Evolutionary conservation across 1,140 invertebrate genomes (phyloP).

Genomic region (Tyrophagus putrescentiae): DNA sequence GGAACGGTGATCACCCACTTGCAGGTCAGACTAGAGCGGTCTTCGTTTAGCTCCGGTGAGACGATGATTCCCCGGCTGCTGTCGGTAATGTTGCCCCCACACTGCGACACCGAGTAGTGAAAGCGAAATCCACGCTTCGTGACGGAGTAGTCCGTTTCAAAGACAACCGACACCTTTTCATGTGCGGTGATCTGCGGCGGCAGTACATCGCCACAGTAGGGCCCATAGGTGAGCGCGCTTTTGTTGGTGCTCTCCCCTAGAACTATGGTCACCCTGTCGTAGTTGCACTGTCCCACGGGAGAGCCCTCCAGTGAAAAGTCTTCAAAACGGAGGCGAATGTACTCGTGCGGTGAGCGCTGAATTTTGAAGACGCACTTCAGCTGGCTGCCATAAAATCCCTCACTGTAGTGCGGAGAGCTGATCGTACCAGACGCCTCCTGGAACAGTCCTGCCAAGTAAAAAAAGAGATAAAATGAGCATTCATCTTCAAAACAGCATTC

Average conservation of each 20-base stretch:
- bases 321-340: constrained; percentile 30
- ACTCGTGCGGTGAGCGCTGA: constrained; percentile 28
- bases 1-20: constrained; percentile 61
- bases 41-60: constrained; percentile 34
- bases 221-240: constrained; percentile 24
- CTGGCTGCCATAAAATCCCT: constrained; percentile 28
- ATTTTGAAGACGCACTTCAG: constrained; percentile 33
- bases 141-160: constrained; percentile 29
- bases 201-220: constrained; percentile 32
- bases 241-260: constrained; percentile 27
- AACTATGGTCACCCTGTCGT: constrained; percentile 30
- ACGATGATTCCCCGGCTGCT: constrained; percentile 31
- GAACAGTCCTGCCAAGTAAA: constrained; percentile 47
- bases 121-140: constrained; percentile 33
- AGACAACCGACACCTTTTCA: constrained; percentile 31
- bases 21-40: constrained; percentile 48
- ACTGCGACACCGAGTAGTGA: constrained; percentile 36
- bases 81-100: constrained; percentile 44
- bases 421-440: constrained; percentile 40
- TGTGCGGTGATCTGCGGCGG: constrained; percentile 28
- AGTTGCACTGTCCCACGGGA: constrained; percentile 27
- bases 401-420: constrained; percentile 55
- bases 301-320: constrained; percentile 34
- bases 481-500: too few species aligned
- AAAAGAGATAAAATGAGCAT: too few species aligned